Evolutionary conservation across 2,797 vertebrate genomes (phyloP), one percentile per base, ranked within the genome.

Genomic region (Trichosurus vulpecula): DNA sequence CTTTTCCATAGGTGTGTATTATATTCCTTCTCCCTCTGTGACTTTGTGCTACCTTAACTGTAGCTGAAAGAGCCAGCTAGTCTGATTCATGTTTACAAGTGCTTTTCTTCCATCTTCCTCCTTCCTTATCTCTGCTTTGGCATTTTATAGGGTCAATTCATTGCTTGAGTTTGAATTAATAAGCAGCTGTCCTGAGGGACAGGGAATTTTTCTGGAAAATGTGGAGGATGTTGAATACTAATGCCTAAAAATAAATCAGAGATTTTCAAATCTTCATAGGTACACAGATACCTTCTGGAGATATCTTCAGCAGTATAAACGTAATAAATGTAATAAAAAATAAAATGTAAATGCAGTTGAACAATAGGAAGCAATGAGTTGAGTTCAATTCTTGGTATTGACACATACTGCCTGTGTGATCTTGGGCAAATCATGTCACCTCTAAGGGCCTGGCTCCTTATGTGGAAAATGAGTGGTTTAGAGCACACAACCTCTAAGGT

Each of bases 121-220:
- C 12, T 35, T 52, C 96, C 53, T 95, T 95, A 52, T 74, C 54
- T 94, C 52, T 66, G 89, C 93, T 61, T 41, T 1, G 92, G 61
- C 61, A 92, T 41, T 57, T 90, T 11, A 51, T 93, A 66, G 81
- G 19, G 89, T 93, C 14, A 54, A 16, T 93, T 95, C 94, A 52
- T 93, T 92, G 51, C 92, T 54, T 94, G 8, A 41, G 30, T 2
- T 96, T 91, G 93, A 92, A 93, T 57, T n/a, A n/a, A 94, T 27
- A 51, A 51, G 19, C 52, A 95, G 92, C 8, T 58, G 56, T 93
- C 51, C 52, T 96, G 89, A 31, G 92, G 90, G 51, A 93, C 92
- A 52, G n/a, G n/a, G 16, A 25, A 41, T 22, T 74, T 74, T 81
- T 81, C 66, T 81, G n/a, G 66, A 47, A 81, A 81, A 81, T 81